Evolutionary conservation across 2,888 invertebrate genomes (phyloP), one percentile per base, ranked within the genome.

Genomic region (Aplocera efformata): DNA sequence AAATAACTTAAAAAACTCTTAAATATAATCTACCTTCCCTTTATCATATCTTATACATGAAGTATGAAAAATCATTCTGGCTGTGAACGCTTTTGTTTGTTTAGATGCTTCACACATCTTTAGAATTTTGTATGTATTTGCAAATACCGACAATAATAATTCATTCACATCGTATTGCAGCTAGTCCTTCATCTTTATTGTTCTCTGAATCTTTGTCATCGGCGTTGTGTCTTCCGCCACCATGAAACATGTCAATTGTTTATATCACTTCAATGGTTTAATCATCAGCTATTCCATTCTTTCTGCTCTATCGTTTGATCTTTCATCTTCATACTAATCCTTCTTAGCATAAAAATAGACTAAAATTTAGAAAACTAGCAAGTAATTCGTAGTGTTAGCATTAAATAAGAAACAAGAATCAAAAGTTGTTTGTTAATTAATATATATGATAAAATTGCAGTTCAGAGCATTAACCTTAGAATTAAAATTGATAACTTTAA

Each of bases 391-490:
- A 85, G 82, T 56, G 43, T 58, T 81, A 85, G 75, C 17, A 50
- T 64, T 71, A 67, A 73, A 72, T 64, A 76, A 72, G 67, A 67
- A 74, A 67, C 60, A 70, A 70, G 58, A 76, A 71, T 72, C 75
- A 76, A 82, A 78, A 83, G 81, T 84, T 86, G 83, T 82, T 86
- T 83, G 86, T 85, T 86, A 85, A 86, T 85, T 86, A 85, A 86
- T 80, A 74, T 75, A 67, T 73, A 81, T 71, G 70, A 80, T 82
- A 83, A 82, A 85, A 81, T 60, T 83, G 86, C 86, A 85, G 83
- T 88, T 86, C 88, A 85, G 88, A 86, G 80, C 67, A 68, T 83
- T 85, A 84, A 81, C 72, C 76, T 76, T 83, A 86, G 79, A 69
- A 72, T 60, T 67, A 65, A 77, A 79, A 70, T 72, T 54, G 63